Base-by-base conservation (phyloP, 2,888 invertebrate species). In the Parascotia fuliginaria region DNA sequence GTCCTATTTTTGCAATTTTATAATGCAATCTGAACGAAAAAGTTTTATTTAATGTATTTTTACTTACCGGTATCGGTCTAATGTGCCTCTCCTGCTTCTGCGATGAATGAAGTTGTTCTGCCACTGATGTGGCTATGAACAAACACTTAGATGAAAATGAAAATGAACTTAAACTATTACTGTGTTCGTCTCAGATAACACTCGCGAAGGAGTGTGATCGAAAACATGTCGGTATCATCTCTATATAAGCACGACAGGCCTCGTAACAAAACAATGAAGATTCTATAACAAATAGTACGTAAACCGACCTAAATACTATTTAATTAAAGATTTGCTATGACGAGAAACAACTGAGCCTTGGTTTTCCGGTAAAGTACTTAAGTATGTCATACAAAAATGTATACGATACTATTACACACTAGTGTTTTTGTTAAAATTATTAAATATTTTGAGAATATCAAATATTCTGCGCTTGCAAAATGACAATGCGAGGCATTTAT, bases 41-140 rank as follows among this genome's bases (percentile, higher is more conserved):
- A n/a, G n/a, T n/a, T n/a, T n/a, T n/a, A n/a, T n/a, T n/a, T n/a
- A n/a, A 29, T 29, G 2, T 1, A 39, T 15, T 28, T 52, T 61
- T 58, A 85, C 89, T 90, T 68, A 90, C 90, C 87, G 76, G 73
- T 67, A 58, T 54, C 70, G 83, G 70, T 67, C 67, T 72, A 75
- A 75, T 79, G 79, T 78, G 78, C 70, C 74, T 82, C 77, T 78
- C 65, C 75, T 75, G 66, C 63, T 73, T 57, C 33, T 63, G 60
- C 62, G 71, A 61, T 37, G 70, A 47, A 61, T 77, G 83, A 68
- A 55, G 47, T 9, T 77, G 89, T 90, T 89, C 91, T 55, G 85
- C 89, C 90, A 91, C 90, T 76, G 69, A 63, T 42, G 84, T 90
- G 90, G 81, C 89, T 91, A 90, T 91, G 91, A 91, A 91, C 90